Evolutionary conservation across 1,140 invertebrate genomes (phyloP).

Genomic region (Polypedilum vanderplanki): DNA sequence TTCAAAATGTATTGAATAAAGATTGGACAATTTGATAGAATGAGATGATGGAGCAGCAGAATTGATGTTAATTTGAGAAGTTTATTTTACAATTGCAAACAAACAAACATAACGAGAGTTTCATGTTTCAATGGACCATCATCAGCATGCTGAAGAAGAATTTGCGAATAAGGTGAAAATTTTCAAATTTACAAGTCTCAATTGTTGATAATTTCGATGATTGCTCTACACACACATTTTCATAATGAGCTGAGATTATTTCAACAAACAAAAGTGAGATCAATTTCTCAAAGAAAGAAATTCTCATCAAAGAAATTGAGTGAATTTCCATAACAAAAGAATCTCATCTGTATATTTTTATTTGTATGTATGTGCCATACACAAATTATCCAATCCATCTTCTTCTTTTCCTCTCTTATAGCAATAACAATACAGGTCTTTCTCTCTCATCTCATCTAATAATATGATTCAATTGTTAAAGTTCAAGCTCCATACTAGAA

Average conservation of each 20-base stretch:
- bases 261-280: constrained; percentile 18
- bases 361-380: background rate
- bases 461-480: background rate
- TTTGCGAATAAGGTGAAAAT: background rate
- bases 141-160: background rate
- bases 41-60: background rate
- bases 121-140: background rate
- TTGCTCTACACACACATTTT: background rate
- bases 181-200: background rate
- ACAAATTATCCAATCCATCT: constrained; percentile 18
- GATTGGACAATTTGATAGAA: background rate
- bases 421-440: background rate
- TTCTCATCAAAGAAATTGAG: background rate
- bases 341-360: background rate
- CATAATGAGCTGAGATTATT: constrained; percentile 13
- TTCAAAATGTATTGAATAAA: background rate
- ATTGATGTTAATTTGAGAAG: background rate
- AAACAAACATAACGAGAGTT: constrained; percentile 5
- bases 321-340: constrained; percentile 14
- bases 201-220: background rate
- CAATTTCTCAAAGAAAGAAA: background rate
- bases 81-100: constrained; percentile 14
- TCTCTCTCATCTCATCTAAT: background rate
- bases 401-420: background rate
- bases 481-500: background rate